Evolutionary conservation across 2,888 invertebrate genomes (phyloP).

Genomic region (Liopterus haemorrhoidalis): DNA sequence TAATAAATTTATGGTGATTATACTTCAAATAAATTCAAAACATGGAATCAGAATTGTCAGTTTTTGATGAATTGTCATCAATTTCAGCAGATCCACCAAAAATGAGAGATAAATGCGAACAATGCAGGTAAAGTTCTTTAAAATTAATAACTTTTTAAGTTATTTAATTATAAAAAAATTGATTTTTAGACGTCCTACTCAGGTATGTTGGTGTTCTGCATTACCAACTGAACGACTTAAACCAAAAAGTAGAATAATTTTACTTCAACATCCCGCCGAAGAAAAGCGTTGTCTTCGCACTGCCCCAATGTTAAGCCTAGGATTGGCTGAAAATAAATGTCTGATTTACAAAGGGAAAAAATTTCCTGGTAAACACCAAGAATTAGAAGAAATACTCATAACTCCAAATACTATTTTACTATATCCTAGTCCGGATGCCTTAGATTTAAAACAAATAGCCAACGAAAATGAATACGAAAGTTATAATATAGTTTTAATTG

Average conservation of each 20-base stretch:
- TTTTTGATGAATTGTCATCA: conserved; percentile 66
- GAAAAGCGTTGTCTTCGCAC: conserved; percentile 83
- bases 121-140: conserved; percentile 59
- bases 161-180: background rate
- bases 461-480: conserved; percentile 43
- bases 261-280: conserved; percentile 91
- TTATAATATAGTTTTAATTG: conserved; percentile 75
- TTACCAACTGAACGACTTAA: conserved; percentile 65
- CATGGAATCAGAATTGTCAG: conserved; percentile 40
- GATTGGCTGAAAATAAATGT: conserved; percentile 69
- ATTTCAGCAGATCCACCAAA: conserved; percentile 72
- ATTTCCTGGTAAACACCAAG: conserved; percentile 67
- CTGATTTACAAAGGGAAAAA: conserved; percentile 74
- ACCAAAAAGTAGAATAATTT: conserved; percentile 66
- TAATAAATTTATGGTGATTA: too few species aligned
- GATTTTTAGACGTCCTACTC: conserved; percentile 65
- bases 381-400: conserved; percentile 60
- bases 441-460: conserved; percentile 57
- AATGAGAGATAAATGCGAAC: conserved; percentile 63
- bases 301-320: conserved; percentile 79
- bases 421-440: conserved; percentile 72
- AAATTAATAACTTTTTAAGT: background rate
- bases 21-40: conserved; percentile 4
- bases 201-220: conserved; percentile 87
- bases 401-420: conserved; percentile 67